Conservation (phyloP, 2,113 vertebrate species). For the Actenoides hombroni region DNA sequence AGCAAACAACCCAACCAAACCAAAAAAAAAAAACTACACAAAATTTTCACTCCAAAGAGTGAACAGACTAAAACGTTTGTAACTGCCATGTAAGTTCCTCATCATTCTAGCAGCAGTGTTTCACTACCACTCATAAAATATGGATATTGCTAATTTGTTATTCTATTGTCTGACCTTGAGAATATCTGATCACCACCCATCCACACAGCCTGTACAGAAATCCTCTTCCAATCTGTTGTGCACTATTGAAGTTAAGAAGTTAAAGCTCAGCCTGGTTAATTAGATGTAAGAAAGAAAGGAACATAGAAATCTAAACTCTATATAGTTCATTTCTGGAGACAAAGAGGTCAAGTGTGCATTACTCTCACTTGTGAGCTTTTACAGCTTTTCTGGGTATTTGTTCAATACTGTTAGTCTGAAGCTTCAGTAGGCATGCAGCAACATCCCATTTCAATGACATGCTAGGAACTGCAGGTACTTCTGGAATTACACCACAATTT, state of each 20-base stretch:
- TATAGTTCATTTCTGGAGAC: constrained; percentile 67
- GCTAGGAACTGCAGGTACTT: not conserved
- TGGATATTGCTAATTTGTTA: constrained; percentile 36
- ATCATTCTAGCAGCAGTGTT: not conserved
- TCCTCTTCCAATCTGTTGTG: constrained; percentile 52
- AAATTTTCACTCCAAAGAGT: not conserved
- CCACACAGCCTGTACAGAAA: constrained; percentile 8
- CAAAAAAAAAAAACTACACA: not conserved
- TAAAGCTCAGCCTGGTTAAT: constrained; percentile 70
- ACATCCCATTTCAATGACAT: not conserved
- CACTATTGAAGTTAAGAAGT: constrained; percentile 45
- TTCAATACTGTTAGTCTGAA: not conserved
- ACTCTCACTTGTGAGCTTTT: constrained; percentile 7
- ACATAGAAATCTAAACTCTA: constrained; percentile 44
- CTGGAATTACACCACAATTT: constrained; percentile 42
- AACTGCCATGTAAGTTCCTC: not conserved
- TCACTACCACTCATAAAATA: not conserved
- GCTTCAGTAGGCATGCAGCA: not conserved
- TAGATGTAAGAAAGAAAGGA: constrained; percentile 60
- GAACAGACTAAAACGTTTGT: not conserved
- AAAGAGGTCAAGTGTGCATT: constrained; percentile 70
- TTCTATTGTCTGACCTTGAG: constrained; percentile 44
- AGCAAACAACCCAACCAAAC: not conserved
- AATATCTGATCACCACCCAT: not conserved
- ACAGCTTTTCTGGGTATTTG: constrained; percentile 45